A percentile compares a stretch with the other conserved stretches of the same genome.
Conservation (phyloP, 1,140 invertebrate genomes). For the Tribolium castaneum region DNA sequence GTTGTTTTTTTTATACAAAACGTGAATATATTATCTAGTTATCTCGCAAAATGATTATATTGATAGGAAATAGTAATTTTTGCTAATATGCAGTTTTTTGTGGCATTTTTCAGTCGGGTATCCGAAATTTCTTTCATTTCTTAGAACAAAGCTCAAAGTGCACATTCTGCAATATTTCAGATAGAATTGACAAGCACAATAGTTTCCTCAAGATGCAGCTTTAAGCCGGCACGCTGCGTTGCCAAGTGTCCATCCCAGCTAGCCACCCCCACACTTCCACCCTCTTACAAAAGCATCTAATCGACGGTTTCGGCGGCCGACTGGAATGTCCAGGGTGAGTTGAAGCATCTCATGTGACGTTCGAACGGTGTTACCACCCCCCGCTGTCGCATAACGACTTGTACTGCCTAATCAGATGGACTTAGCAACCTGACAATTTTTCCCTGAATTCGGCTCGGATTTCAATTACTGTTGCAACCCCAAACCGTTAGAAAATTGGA, state of each 20-base stretch:
- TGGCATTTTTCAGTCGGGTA: background rate
- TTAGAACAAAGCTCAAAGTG: slow-evolving; percentile 37
- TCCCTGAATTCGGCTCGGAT: background rate
- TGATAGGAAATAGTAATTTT: too few species aligned
- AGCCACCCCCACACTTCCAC: background rate
- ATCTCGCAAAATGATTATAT: too few species aligned
- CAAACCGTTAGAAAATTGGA: slow-evolving; percentile 10
- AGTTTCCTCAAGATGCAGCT: slow-evolving; percentile 57
- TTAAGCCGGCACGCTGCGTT: slow-evolving; percentile 52
- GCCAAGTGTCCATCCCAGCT: slow-evolving; percentile 5
- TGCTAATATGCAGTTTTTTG: background rate
- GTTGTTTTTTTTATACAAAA: too few species aligned
- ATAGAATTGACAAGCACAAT: slow-evolving; percentile 57
- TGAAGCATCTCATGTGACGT: slow-evolving; percentile 57
- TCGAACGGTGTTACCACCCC: slow-evolving; percentile 53
- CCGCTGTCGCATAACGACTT: slow-evolving; percentile 56
- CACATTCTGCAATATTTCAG: slow-evolving; percentile 58
- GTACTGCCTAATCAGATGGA: slow-evolving; percentile 55
- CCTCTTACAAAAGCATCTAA: slow-evolving; percentile 44
- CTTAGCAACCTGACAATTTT: slow-evolving; percentile 24
- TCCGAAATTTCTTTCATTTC: background rate
- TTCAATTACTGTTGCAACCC: slow-evolving; percentile 29
- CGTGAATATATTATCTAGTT: too few species aligned
- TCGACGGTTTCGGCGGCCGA: slow-evolving; percentile 29
- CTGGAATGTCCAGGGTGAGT: slow-evolving; percentile 56